Evolutionary conservation across 2,888 invertebrate species (phyloP), one percentile per base, ranked within the genome.

Genomic region (Julus scandinavius): DNA sequence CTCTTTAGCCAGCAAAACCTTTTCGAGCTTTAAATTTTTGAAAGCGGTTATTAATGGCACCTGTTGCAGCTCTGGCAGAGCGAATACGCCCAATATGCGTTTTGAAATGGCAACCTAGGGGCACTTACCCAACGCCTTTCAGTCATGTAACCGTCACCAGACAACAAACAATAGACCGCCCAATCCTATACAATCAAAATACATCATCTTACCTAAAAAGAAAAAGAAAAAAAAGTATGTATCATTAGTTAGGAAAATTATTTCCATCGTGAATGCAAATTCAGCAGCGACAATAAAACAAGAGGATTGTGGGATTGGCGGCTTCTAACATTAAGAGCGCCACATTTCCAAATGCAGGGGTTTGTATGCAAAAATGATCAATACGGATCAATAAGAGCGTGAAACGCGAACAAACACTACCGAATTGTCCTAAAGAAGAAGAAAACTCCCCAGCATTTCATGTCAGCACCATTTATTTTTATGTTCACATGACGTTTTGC

Each of bases 401-500:
- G 38, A 80, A 80, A 80, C 80, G 38, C 29, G 80, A 80, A 80
- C 80, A 80, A 80, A 80, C 80, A 80, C 9, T 80, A 80, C 80
- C 80, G 80, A 80, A 80, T 80, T 80, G 80, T 80, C 80, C 80
- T 80, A 80, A 80, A 80, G 80, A 29, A 80, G 80, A 80, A 80
- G 80, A 80, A 80, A 80, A 80, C 80, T 80, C 80, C 80, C 80
- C 38, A 80, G 80, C 80, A 80, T 80, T 80, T 80, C 80, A 40
- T 80, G 80, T 80, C 80, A 80, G 80, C 80, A 80, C 80, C 80
- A 80, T 80, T 80, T 80, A 80, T 80, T 80, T 80, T 80, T 80
- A 80, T 80, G 80, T 40, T 40, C 80, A 38, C 80, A 80, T 80
- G 80, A 80, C 80, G 80, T 80, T 80, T 80, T 38, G 80, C 38